Evolutionary conservation across 2,888 invertebrate species (phyloP), one percentile per base, ranked within the genome.

Genomic region (Acronicta psi): DNA sequence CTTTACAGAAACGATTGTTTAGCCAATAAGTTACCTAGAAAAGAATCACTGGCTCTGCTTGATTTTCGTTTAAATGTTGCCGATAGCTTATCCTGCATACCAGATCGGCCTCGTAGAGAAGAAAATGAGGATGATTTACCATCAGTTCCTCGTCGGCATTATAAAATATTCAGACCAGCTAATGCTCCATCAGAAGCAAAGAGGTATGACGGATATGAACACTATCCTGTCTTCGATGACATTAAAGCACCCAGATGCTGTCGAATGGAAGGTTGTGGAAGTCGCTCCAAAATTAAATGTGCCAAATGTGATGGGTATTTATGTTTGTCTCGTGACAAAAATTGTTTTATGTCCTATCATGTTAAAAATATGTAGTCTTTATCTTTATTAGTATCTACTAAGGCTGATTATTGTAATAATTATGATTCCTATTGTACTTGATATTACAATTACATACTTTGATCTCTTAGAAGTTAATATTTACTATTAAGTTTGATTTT

Each of bases 191-290:
- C 73, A 38, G 50, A 59, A 34, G 66, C 60, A 9, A 77, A 75
- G 54, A 59, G 73, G 37, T 69, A 77, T 51, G 79, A 80, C 31
- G 75, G 78, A n/a, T 78, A 73, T 45, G 75, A 79, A 10, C 71
- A 81, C 45, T 57, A 57, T 16, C 80, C 76, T 14, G 20, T 53
- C 25, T 56, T 58, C 59, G 77, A 78, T 54, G 64, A 73, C 10
- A 69, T 80, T 9, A 65, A 64, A 43, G 52, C 64, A 14, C 73
- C 78, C n/a, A 59, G 76, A 29, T 45, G 56, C 17, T 80, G 78
- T 58, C 56, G 77, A 31, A 49, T 70, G 54, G 77, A 78, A 49
- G 20, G 16, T 13, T 77, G 74, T 55, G 43, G 37, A 8, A 70
- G 70, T 47, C 65, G 68, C 3, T 65, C 67, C 17, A 75, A 72